Percentiles rank a stretch among this genome's conserved stretches.
phyloP scores from a whole-genome alignment of 2,113 vertebrate genomes.

The Nothocercus nigrocapillus region DNA sequence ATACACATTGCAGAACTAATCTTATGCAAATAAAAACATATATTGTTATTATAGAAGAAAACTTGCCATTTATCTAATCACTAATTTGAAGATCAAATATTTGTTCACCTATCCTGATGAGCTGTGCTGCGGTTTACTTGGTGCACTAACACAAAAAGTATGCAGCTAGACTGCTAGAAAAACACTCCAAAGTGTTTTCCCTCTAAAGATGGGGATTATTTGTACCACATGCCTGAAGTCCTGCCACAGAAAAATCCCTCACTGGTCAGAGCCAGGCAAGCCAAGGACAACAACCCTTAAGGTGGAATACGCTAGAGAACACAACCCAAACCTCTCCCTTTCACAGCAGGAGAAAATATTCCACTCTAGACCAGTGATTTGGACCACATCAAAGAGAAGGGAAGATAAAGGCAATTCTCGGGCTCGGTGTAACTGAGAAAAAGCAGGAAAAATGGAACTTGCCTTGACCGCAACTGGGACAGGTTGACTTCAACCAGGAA shows the following conservation, averaged over 20 bases:
- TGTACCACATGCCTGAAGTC: background rate
- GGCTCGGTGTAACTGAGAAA: background rate
- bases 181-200: background rate
- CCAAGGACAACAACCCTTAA: background rate
- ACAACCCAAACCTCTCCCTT: background rate
- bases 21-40: rapidly evolving
- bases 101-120: background rate
- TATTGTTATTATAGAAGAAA: background rate
- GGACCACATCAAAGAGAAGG: background rate
- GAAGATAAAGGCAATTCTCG: background rate
- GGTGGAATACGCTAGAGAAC: background rate
- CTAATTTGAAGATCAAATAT: background rate
- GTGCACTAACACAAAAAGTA: background rate
- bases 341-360: rapidly evolving
- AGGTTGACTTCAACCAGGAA: background rate
- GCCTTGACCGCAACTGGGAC: background rate
- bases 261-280: background rate
- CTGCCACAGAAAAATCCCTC: background rate
- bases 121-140: background rate
- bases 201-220: background rate
- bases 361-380: background rate
- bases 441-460: background rate
- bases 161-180: background rate
- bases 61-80: background rate
- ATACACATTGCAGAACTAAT: background rate